Evolutionary conservation across 2,797 vertebrate genomes (phyloP), one percentile per base, ranked within the genome.

Genomic region (Microctenopoma steveboyesi): DNA sequence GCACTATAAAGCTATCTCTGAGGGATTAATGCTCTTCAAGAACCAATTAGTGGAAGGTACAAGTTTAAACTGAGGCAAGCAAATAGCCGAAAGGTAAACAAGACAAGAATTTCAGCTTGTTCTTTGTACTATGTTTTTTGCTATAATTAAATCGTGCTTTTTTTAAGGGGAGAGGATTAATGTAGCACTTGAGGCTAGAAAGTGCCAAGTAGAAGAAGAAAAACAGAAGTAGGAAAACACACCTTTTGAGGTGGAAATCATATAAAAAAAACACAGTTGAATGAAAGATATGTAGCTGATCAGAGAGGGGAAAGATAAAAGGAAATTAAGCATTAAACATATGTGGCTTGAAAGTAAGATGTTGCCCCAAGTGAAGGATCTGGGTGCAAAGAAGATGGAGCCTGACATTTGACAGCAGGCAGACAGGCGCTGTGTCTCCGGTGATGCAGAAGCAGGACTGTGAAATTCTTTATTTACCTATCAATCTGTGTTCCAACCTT

Each of bases 21-120:
- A 77, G 81, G 87, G 69, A 91, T 89, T 88, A 72, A 74, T 79
- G 72, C 70, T 76, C 76, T 79, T 87, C 74, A 83, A 81, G 75
- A 85, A 80, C 77, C 81, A 92, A 92, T 93, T 91, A 93, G 86
- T 86, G 40, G 62, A 78, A 84, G 81, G 73, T 71, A 64, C 59
- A 77, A 73, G 73, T 90, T 85, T 87, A 86, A 91, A 88, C 49
- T 67, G 52, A 84, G 70, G 49, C 64, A 85, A 83, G 83, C 78
- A 91, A 91, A 91, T 80, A 91, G 84, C 91, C 49, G 1, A 69
- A 51, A 85, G 85, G 70, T 76, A 86, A 86, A 86, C 73, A 73
- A 67, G 50, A 79, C 35, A 43, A 18, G 74, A 37, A 66, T 81
- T 78, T n/a, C 9, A 52, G 67, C 57, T 53, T 14, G 7, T 48